These are phyloP conservation scores for Brachyhypopomus occidentalis DNA, from an alignment of 2,113 vertebrate species.

Conservation along the genomic window DNA sequence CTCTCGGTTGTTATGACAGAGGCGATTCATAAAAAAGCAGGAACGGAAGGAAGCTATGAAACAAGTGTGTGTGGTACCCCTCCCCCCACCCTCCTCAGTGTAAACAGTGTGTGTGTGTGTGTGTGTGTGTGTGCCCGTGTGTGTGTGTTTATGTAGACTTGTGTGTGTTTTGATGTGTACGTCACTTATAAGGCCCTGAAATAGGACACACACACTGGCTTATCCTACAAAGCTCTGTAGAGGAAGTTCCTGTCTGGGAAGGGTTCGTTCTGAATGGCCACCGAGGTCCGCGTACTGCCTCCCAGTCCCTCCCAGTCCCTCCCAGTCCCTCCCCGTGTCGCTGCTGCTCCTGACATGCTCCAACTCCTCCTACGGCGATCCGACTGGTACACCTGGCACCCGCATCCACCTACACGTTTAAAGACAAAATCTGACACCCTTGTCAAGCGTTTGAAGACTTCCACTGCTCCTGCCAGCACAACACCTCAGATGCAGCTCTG, in stretches of 20 bases:
- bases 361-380: not conserved
- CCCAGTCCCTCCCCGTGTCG: not conserved
- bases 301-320: not conserved
- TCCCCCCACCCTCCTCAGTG: constrained; percentile 54
- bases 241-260: constrained; percentile 23
- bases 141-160: constrained; percentile 54
- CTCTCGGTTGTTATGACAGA: constrained; percentile 69
- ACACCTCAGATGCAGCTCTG: constrained; percentile 52
- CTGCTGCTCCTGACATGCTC: constrained; percentile 1
- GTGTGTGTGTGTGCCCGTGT: constrained; percentile 49
- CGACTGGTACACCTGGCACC: constrained; percentile 24
- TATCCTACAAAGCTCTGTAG: constrained; percentile 30
- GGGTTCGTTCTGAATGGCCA: constrained; percentile 2
- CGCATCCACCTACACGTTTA: constrained; percentile 29
- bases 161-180: constrained; percentile 42
- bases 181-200: constrained; percentile 60
- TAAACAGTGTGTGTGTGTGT: constrained; percentile 69
- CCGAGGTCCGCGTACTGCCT: not conserved
- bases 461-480: constrained; percentile 31
- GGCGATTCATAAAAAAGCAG: constrained; percentile 59
- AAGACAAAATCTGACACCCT: constrained; percentile 48
- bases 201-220: constrained; percentile 50
- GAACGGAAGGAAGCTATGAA: constrained; percentile 78
- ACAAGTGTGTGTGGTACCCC: constrained; percentile 62
- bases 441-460: constrained; percentile 51